These are phyloP conservation scores for Lycophotia porphyrea DNA, from an alignment of 2,888 invertebrate genomes.

Conservation along the genomic window DNA sequence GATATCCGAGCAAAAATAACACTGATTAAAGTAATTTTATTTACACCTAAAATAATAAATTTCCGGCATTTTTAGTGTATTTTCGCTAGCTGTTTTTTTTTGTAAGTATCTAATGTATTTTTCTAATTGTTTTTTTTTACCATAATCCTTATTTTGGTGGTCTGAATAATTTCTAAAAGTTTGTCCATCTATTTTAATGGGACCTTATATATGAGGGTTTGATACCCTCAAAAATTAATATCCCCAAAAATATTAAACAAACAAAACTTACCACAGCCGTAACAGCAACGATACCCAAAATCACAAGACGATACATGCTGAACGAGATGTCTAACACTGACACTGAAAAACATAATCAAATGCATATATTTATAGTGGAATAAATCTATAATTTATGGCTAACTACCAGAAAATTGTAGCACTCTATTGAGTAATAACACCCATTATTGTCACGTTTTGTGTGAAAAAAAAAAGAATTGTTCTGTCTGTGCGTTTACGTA, in stretches of 20 bases:
- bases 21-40: too few relatives aligned
- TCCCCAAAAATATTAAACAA: not conserved
- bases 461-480: not conserved
- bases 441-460: conserved; percentile 26
- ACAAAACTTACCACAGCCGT: conserved; percentile 46
- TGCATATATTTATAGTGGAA: conserved; percentile 40
- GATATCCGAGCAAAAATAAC: too few relatives aligned
- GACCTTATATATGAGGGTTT: too few relatives aligned
- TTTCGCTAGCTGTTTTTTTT: too few relatives aligned
- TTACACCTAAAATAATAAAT: too few relatives aligned
- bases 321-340: conserved; percentile 21
- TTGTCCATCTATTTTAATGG: too few relatives aligned
- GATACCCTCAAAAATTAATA: too few relatives aligned
- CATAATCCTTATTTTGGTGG: too few relatives aligned
- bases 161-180: too few relatives aligned
- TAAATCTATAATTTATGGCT: conserved; percentile 29
- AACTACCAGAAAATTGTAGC: conserved; percentile 69
- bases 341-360: conserved; percentile 23
- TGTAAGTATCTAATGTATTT: too few relatives aligned
- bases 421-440: conserved; percentile 28
- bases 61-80: too few relatives aligned
- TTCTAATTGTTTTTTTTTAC: too few relatives aligned
- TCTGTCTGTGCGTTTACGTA: conserved; percentile 6
- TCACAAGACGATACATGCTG: conserved; percentile 60
- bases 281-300: conserved; percentile 33